A percentile compares a stretch with the other conserved stretches of the same genome.
phyloP scores from a whole-genome alignment of 2,888 invertebrate genomes.

The Diarsia brunnea region DNA sequence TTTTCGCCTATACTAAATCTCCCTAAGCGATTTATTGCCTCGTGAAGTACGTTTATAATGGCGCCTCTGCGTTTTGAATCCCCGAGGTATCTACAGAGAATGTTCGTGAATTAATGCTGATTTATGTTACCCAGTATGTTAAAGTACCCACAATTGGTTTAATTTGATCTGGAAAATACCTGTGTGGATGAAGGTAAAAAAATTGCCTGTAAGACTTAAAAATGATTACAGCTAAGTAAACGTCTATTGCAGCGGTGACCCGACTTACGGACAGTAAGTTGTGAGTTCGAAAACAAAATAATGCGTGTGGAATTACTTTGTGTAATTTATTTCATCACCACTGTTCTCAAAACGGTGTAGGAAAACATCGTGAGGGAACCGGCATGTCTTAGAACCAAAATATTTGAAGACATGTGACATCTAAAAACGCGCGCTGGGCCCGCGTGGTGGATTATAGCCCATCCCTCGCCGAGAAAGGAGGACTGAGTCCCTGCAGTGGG shows the following conservation, averaged over 20 bases:
- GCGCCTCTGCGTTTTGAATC: conserved; percentile 35
- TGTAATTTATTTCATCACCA: too few species aligned
- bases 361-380: too few species aligned
- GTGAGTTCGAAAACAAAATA: too few species aligned
- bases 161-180: conserved; percentile 16
- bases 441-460: too few species aligned
- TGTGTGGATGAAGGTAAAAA: neutral
- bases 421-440: too few species aligned
- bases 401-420: too few species aligned
- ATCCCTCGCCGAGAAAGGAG: too few species aligned
- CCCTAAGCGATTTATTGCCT: conserved; percentile 50
- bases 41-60: conserved; percentile 45
- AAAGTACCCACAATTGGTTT: conserved; percentile 24
- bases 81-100: conserved; percentile 41
- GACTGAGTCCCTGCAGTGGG: too few species aligned
- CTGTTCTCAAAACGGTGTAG: too few species aligned
- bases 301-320: too few species aligned
- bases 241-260: neutral
- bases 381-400: too few species aligned
- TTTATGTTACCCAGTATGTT: conserved; percentile 40
- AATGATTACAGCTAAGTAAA: neutral
- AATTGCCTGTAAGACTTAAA: neutral
- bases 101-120: conserved; percentile 58
- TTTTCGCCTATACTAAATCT: conserved; percentile 44
- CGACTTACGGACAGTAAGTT: too few species aligned